A percentile compares a stretch with the other conserved stretches of the same genome.
Conservation (phyloP, 2,797 vertebrate species). For the Anniella stebbinsi region DNA sequence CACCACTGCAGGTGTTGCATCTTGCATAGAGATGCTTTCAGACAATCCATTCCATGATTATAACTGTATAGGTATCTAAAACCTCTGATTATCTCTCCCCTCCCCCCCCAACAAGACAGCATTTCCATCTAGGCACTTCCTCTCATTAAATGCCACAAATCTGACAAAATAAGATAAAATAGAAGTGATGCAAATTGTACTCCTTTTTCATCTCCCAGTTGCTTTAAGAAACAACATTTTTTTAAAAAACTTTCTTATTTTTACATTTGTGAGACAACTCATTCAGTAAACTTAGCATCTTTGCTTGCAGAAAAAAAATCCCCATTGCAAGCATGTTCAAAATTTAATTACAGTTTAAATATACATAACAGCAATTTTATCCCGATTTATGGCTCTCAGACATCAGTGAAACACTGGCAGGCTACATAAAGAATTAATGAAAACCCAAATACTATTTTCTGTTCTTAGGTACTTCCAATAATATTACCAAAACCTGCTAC, state of each 20-base stretch:
- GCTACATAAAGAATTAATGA: neutral
- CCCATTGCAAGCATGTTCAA: neutral
- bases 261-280: too few relatives aligned
- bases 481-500: neutral
- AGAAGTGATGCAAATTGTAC: neutral
- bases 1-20: too few relatives aligned
- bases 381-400: neutral
- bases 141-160: neutral
- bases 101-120: neutral
- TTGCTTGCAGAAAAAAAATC: neutral
- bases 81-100: neutral
- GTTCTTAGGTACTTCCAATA: neutral
- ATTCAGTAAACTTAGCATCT: neutral
- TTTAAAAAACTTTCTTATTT: neutral
- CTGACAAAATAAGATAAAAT: neutral
- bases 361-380: neutral
- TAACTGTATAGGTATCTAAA: neutral
- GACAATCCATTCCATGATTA: neutral
- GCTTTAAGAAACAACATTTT: neutral
- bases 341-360: neutral
- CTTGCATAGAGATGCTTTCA: too few relatives aligned
- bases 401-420: neutral
- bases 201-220: neutral
- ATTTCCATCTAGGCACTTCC: neutral
- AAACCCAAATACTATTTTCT: neutral